Conservation (phyloP, 64 coral and sea anemone species). For the Stichodactyla helianthus region DNA sequence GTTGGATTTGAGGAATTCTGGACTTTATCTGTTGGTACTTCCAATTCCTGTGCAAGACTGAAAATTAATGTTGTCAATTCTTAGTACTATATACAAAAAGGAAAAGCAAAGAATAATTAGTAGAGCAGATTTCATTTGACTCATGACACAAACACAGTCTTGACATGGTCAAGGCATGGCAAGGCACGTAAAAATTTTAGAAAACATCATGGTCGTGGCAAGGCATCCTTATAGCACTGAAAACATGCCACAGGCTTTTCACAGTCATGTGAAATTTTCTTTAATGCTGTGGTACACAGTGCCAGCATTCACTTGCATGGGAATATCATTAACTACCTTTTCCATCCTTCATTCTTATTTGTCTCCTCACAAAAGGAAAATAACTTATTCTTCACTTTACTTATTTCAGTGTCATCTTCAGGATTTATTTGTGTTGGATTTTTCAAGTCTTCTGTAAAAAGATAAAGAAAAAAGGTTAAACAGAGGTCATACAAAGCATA, state of each 20-base stretch:
- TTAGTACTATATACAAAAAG: background rate
- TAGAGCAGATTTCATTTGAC: too few relatives aligned
- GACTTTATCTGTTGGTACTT: background rate
- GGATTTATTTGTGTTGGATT: background rate
- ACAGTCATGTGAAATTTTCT: too few relatives aligned
- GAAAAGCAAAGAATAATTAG: too few relatives aligned
- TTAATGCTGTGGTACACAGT: too few relatives aligned
- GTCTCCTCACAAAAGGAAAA: constrained; percentile 1
- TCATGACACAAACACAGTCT: too few relatives aligned
- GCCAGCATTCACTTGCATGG: too few relatives aligned
- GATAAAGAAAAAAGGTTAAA: background rate
- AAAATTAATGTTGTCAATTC: background rate
- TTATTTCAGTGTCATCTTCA: background rate
- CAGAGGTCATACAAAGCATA: background rate
- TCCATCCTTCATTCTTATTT: background rate
- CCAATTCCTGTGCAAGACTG: background rate
- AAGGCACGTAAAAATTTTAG: too few relatives aligned
- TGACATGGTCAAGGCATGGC: too few relatives aligned
- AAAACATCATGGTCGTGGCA: too few relatives aligned
- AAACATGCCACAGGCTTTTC: too few relatives aligned
- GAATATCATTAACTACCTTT: too few relatives aligned
- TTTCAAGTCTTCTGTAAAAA: background rate
- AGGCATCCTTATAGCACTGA: too few relatives aligned
- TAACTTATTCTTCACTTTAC: background rate
- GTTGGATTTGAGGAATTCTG: background rate